Conservation (phyloP, 1,140 invertebrate genomes). For the Drosophila ironensis region DNA sequence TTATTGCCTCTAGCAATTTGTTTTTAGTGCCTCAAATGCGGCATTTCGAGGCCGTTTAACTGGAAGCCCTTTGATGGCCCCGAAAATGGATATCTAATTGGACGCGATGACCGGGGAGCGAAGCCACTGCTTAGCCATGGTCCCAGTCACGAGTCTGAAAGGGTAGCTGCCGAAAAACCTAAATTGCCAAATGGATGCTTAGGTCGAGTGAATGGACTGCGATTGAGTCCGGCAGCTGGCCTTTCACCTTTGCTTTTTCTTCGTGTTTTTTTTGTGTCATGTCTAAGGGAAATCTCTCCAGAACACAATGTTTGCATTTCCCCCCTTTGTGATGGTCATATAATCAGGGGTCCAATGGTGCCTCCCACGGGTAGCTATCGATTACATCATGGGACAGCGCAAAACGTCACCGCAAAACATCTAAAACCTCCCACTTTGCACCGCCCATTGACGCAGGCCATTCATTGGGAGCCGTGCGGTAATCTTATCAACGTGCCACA, state of each 20-base stretch:
- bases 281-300: conserved; percentile 7
- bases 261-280: too few relatives aligned
- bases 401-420: background rate
- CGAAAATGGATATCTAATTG: conserved; percentile 76
- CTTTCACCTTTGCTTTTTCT: background rate
- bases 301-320: conserved; percentile 43
- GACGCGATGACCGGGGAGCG: conserved; percentile 53
- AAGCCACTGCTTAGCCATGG: too few relatives aligned
- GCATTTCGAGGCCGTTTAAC: conserved; percentile 54
- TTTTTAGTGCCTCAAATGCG: conserved; percentile 52
- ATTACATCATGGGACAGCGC: conserved; percentile 42
- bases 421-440: background rate
- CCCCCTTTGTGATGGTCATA: conserved; percentile 45
- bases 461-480: conserved; percentile 39
- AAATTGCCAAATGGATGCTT: conserved; percentile 43
- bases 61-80: conserved; percentile 63
- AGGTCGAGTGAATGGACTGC: conserved; percentile 30
- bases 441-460: conserved; percentile 35
- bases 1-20: conserved; percentile 58
- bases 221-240: conserved; percentile 9
- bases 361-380: conserved; percentile 32
- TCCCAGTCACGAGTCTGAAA: background rate
- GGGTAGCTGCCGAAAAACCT: too few relatives aligned
- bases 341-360: conserved; percentile 45
- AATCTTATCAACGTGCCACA: conserved; percentile 44